Evolutionary conservation across 2,888 invertebrate species (phyloP).

Genomic region (Endomychus coccineus): DNA sequence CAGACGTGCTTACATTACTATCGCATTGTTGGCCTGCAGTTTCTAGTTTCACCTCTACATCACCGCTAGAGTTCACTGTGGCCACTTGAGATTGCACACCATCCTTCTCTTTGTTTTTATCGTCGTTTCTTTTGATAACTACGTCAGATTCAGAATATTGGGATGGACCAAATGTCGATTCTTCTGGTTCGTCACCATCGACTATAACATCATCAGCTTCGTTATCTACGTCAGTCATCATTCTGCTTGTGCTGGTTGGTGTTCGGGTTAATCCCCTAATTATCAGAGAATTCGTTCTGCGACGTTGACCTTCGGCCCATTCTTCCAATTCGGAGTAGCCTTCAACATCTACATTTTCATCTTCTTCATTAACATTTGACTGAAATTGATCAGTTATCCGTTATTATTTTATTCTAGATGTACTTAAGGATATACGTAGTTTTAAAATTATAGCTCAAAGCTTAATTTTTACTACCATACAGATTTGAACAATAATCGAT

Average conservation of each 20-base stretch:
- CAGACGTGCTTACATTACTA: conserved; percentile 45
- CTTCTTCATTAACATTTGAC: conserved; percentile 56
- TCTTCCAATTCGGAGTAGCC: conserved; percentile 53
- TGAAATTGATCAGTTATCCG: too few relatives aligned
- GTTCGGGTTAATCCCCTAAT: conserved; percentile 26
- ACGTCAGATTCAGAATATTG: conserved; percentile 42
- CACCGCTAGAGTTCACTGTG: conserved; percentile 43
- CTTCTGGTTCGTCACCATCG: conserved; percentile 43
- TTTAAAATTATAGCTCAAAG: too few relatives aligned
- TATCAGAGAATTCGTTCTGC: conserved; percentile 32
- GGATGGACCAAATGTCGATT: conserved; percentile 39
- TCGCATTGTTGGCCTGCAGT: conserved; percentile 39
- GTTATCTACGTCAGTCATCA: conserved; percentile 34
- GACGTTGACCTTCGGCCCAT: conserved; percentile 45
- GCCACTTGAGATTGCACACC: conserved; percentile 38
- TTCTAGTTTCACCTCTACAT: conserved; percentile 34
- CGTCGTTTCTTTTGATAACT: conserved; percentile 29
- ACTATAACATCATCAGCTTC: conserved; percentile 43
- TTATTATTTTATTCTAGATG: too few relatives aligned
- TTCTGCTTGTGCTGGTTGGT: conserved; percentile 36
- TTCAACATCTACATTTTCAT: conserved; percentile 63
- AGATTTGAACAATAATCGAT: too few relatives aligned
- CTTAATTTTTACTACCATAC: too few relatives aligned
- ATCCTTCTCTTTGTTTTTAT: conserved; percentile 28
- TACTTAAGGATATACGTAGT: too few relatives aligned